Evolutionary conservation across 2,888 invertebrate genomes (phyloP), one percentile per base, ranked within the genome.

Genomic region (Agrenia bidenticulata): DNA sequence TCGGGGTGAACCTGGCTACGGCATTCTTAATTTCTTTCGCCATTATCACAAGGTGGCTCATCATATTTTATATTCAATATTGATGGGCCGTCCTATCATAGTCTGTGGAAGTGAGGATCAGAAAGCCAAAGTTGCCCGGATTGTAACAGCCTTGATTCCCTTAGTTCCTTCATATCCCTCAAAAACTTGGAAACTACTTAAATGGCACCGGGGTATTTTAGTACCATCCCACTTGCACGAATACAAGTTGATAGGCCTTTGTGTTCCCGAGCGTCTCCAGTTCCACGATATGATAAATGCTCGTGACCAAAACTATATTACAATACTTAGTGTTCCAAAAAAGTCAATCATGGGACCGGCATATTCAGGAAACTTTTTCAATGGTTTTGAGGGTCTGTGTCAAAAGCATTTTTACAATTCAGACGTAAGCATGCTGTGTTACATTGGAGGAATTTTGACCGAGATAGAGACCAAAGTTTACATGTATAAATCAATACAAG

Each of bases 201-300:
- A 77, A n/a, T 79, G 78, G 78, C 79, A 78, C 49, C 73, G 76
- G 51, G 79, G 79, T 4, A 78, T 78, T 49, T 64, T 79, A 1
- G 77, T 78, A 1, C 65, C 76, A 21, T 70, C 77, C 1, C 78
- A 78, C 66, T 69, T 78, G 23, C 69, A 73, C 19, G 66, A 73
- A 21, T 77, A 77, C 56, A 77, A 77, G 61, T 53, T 79, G 2
- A 77, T 79, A 61, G 79, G 79, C 1, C 66, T 79, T 1, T 78
- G 78, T 57, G 77, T 79, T 50, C 78, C 79, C 15, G 79, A 78
- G 57, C 70, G 78, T 26, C 69, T 77, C 1, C 74, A 76, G 21
- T 75, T 79, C 23, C 77, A 78, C 64, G 78, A 79, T 58, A 74
- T 79, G 64, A 76, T 79, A 26, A 74, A 73, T 58, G 67, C 76